Evolutionary conservation across 2,797 vertebrate genomes (phyloP), one percentile per base, ranked within the genome.

Genomic region (Threskiornis aethiopicus): DNA sequence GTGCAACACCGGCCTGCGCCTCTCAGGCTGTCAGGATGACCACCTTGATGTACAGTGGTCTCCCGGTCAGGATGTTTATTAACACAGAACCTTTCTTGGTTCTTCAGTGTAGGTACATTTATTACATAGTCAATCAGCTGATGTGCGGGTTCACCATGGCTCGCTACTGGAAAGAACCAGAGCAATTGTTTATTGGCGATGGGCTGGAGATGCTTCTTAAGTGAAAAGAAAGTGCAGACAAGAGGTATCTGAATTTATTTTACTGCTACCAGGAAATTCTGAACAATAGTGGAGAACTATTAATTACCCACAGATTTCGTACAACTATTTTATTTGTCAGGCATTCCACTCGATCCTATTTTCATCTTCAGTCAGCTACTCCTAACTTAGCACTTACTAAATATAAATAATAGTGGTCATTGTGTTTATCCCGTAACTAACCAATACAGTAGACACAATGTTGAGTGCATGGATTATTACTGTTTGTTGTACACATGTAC

Each of bases 1-100:
- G 29, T 29, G 41, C 11, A 3, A 9, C 39, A 22, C 19, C 5
- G 11, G 35, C 26, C 52, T 29, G 39, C 1, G 2, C 11, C 44
- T 12, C 16, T 15, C 7, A 4, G 35, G 21, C 61, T 42, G 12
- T 12, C 41, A 14, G 39, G 13, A 31, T 41, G 33, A 39, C 46
- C 35, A 39, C 8, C 18, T 39, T 20, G n/a, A 10, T 10, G n/a
- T 28, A 5, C 16, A 31, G 20, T 9, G 4, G 5, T 44, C 39
- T 71, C 17, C 55, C 0, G 0, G 25, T 28, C 62, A 35, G 12
- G 7, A 29, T 31, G 26, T 22, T 5, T 33, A 37, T n/a, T 41
- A 52, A 39, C 14, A 16, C 15, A 51, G 41, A 55, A 41, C 25
- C 26, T 49, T 59, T 55, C 41, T 44, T 59, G 33, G 31, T 35